These are phyloP conservation scores for Egretta garzetta DNA, from an alignment of 2,113 vertebrate genomes.

Conservation along the genomic window DNA sequence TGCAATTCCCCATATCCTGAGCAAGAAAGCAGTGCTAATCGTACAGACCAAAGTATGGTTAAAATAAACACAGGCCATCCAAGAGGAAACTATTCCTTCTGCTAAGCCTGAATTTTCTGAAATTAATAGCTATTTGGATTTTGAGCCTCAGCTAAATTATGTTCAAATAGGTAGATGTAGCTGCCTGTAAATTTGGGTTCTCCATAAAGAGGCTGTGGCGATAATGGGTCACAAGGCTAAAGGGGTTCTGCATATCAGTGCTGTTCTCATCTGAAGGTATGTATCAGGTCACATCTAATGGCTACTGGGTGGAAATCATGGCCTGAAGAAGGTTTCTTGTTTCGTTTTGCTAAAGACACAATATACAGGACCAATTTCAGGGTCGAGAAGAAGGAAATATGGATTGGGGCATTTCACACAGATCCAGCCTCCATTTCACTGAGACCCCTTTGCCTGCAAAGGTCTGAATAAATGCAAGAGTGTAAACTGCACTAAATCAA, in stretches of 20 bases:
- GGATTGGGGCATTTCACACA: neutral
- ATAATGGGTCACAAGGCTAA: neutral
- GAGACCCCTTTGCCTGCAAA: neutral
- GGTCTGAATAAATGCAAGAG: neutral
- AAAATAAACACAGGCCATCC: slow-evolving; percentile 20
- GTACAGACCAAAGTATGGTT: neutral
- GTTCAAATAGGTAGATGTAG: neutral
- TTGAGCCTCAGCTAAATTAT: neutral
- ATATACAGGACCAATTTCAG: neutral
- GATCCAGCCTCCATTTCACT: neutral
- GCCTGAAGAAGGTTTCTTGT: neutral
- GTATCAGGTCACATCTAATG: neutral
- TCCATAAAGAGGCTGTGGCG: neutral
- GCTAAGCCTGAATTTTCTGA: neutral
- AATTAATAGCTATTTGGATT: neutral
- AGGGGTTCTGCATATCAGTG: neutral
- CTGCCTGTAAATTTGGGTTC: neutral
- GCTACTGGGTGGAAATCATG: neutral
- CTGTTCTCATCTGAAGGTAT: neutral
- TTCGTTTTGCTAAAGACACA: neutral
- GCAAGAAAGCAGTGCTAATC: neutral
- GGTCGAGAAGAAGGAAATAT: neutral
- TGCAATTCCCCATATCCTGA: slow-evolving; percentile 6
- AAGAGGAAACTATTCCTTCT: neutral
- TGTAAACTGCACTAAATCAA: neutral